A percentile compares a stretch with the other conserved stretches of the same genome.
These are phyloP conservation scores for Drosophila phalerata DNA, from an alignment of 2,888 invertebrate genomes.

Conservation along the genomic window DNA sequence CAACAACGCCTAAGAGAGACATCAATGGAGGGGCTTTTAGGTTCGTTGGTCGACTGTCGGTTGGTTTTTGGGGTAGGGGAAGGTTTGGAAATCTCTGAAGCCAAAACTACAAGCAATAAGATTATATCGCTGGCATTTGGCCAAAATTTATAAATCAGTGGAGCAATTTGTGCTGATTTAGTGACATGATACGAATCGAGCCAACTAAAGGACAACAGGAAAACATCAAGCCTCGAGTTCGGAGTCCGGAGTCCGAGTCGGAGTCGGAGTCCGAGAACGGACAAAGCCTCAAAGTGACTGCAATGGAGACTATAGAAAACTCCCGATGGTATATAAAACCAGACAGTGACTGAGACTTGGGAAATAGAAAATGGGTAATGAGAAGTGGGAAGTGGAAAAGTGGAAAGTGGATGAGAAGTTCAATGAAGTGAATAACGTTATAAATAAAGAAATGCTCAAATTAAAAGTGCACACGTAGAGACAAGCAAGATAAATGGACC, in stretches of 20 bases:
- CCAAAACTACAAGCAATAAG: conserved; percentile 66
- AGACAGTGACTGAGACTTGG: conserved; percentile 20
- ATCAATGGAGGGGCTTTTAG: conserved; percentile 35
- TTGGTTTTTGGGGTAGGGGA: background rate
- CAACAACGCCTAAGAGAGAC: conserved; percentile 42
- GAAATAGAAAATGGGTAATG: conserved; percentile 1
- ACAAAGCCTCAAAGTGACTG: conserved; percentile 46
- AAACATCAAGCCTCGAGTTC: conserved; percentile 24
- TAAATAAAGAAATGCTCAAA: conserved; percentile 70
- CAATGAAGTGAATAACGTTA: conserved; percentile 72
- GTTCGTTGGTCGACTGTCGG: conserved; percentile 3
- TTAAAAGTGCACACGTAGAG: conserved; percentile 63
- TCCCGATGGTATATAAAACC: conserved; percentile 3
- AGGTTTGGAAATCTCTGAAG: conserved; percentile 26
- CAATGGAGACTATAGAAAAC: conserved; percentile 24
- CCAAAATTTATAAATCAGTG: conserved; percentile 79
- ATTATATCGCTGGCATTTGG: conserved; percentile 73
- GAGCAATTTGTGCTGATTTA: conserved; percentile 80
- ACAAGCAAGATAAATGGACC: conserved; percentile 49
- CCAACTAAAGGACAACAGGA: conserved; percentile 44
- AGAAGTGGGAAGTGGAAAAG: conserved; percentile 1
- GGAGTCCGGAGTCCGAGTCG: background rate
- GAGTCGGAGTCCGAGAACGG: conserved; percentile 24
- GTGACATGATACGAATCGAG: conserved; percentile 72
- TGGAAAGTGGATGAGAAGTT: conserved; percentile 30